Evolutionary conservation across 2,113 vertebrate species (phyloP).

Genomic region (Serinus canaria): DNA sequence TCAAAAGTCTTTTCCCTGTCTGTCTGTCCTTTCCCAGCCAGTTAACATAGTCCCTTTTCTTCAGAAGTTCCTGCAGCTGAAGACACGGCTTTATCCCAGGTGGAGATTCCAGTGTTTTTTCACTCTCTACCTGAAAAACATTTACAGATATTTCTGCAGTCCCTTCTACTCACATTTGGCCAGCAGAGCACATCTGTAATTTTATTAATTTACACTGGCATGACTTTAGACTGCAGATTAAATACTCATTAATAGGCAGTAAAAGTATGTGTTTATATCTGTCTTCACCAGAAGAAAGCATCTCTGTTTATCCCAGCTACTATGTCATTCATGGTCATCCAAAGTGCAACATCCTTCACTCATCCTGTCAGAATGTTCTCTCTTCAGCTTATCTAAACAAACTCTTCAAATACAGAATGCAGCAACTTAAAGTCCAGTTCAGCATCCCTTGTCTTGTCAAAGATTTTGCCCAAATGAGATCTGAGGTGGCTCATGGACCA

Average conservation of each 20-base stretch:
- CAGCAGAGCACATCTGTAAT: background rate
- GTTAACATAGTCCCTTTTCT: background rate
- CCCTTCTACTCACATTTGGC: background rate
- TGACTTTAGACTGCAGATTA: background rate
- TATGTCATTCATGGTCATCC: background rate
- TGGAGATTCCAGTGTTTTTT: background rate
- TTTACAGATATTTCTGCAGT: background rate
- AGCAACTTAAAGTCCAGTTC: background rate
- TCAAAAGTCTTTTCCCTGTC: background rate
- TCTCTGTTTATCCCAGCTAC: background rate
- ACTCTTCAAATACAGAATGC: background rate
- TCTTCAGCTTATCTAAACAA: constrained; percentile 38
- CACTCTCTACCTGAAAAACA: background rate
- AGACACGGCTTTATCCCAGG: constrained; percentile 5
- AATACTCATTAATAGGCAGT: background rate
- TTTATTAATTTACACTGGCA: background rate
- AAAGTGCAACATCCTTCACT: background rate
- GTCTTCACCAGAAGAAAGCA: background rate
- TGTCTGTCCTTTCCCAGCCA: background rate
- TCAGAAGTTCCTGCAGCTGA: background rate
- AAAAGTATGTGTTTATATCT: background rate
- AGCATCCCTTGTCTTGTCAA: background rate
- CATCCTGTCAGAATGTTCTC: background rate
- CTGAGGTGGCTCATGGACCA: background rate
- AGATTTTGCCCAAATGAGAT: background rate